A percentile compares a stretch with the other conserved stretches of the same genome.
Conservation (phyloP, 2,113 vertebrate species). For the Gopherus flavomarginatus region DNA sequence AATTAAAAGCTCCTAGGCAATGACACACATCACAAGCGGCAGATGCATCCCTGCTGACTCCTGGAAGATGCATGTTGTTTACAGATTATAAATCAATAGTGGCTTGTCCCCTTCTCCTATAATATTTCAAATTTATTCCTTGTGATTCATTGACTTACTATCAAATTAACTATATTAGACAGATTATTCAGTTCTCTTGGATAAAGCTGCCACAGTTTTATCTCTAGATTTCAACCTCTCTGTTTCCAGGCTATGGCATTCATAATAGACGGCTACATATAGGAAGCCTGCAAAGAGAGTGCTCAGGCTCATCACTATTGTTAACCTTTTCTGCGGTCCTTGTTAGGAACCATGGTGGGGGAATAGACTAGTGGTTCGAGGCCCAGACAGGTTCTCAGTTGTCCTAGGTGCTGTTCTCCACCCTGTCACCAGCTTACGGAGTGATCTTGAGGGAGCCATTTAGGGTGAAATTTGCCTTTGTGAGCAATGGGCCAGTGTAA, state of each 20-base stretch:
- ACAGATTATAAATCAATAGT: conserved; percentile 25
- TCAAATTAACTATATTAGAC: not conserved
- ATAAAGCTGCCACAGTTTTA: not conserved
- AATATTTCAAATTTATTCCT: conserved; percentile 17
- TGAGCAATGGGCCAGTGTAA: not conserved
- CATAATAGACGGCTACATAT: not conserved
- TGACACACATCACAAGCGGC: not conserved
- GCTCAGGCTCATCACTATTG: not conserved
- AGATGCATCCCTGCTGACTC: not conserved
- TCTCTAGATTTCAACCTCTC: not conserved
- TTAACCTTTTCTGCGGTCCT: not conserved
- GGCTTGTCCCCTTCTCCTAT: not conserved
- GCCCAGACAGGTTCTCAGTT: not conserved
- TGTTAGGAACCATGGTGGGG: not conserved
- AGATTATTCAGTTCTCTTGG: conserved; percentile 22
- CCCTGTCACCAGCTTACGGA: not conserved
- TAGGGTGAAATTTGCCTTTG: rapidly evolving
- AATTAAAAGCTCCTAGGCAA: conserved; percentile 25
- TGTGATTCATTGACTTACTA: conserved; percentile 7
- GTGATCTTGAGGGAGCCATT: not conserved
- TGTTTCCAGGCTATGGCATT: not conserved
- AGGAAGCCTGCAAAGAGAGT: not conserved
- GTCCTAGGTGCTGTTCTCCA: not conserved
- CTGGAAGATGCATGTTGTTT: conserved; percentile 13
- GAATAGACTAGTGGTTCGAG: not conserved